Evolutionary conservation across 2,797 vertebrate genomes (phyloP).

Genomic region (Nyctalus aviator): DNA sequence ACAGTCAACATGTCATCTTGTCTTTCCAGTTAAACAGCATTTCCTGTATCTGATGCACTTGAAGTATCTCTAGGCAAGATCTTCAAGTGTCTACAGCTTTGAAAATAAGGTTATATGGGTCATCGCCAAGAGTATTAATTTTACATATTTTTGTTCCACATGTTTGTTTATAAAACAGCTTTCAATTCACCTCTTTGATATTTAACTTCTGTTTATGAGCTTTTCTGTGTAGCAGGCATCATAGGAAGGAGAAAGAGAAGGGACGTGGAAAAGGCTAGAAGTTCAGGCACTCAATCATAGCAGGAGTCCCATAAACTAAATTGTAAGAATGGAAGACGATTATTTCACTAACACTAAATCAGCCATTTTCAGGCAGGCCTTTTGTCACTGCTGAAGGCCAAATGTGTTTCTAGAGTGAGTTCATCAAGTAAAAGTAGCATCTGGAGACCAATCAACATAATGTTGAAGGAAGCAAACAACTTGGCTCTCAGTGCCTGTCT

Average conservation of each 20-base stretch:
- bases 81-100: neutral
- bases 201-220: constrained; percentile 32
- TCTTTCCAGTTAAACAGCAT: neutral
- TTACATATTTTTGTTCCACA: neutral
- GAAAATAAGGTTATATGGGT: neutral
- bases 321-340: constrained; percentile 41
- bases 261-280: neutral
- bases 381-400: constrained; percentile 23
- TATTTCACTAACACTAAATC: constrained; percentile 60
- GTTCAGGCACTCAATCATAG: neutral
- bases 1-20: neutral
- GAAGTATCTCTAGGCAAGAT: neutral
- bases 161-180: neutral
- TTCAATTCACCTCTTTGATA: neutral
- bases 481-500: neutral
- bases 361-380: constrained; percentile 6
- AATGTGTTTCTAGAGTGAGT: constrained; percentile 46
- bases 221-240: neutral
- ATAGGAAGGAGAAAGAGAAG: too few relatives aligned
- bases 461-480: neutral
- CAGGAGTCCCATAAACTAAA: neutral
- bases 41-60: constrained; percentile 23
- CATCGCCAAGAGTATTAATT: neutral
- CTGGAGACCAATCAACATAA: constrained; percentile 30
- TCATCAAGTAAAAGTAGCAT: constrained; percentile 25